Base-by-base conservation (phyloP, 2,113 vertebrate species). In the Machaerirhynchus nigripectus region DNA sequence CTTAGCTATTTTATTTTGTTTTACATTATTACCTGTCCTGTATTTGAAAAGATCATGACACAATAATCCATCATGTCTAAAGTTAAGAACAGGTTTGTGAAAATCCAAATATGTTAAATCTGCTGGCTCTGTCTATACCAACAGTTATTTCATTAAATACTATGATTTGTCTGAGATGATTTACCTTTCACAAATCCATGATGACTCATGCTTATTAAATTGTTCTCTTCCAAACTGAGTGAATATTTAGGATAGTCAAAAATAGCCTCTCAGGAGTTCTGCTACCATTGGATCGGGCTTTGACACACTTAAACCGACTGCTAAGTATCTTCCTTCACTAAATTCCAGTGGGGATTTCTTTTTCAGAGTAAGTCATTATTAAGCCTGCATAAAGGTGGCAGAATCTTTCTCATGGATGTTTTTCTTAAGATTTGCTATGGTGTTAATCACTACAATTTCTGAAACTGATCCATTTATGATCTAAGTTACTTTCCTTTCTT, bases 201-300 rank as follows among this genome's bases (percentile, higher is more conserved):
- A 30, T 95, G 80, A 96, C 65, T 95, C 93, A 95, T 49, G 35
- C 90, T 87, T 92, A 96, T 93, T 87, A 95, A 96, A 95, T 88
- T 96, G 70, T 96, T 95, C 87, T 80, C 59, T 86, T 88, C 63
- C 82, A 88, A 91, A 82, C 16, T 23, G 82, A 80, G 84, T 1
- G 24, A 85, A 90, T 95, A 87, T 92, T 96, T 91, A 95, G 77
- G 64, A 57, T 39, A 85, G 63, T 59, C 59, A 81, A 94, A 96
- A 97, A 93, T 91, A 94, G 64, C 70, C 47, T 37, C 87, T 92
- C 53, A 59, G 8, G 93, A 89, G 7, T 84, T 95, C 60, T 71
- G 39, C 87, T 65, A 33, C 50, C 59, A 20, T 78, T 95, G 59
- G 68, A 50, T 89, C 35, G 83, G 57, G 59, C 63, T 92, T 84